Evolutionary conservation across 2,888 invertebrate genomes (phyloP).

Genomic region (Drosophila neonasuta): DNA sequence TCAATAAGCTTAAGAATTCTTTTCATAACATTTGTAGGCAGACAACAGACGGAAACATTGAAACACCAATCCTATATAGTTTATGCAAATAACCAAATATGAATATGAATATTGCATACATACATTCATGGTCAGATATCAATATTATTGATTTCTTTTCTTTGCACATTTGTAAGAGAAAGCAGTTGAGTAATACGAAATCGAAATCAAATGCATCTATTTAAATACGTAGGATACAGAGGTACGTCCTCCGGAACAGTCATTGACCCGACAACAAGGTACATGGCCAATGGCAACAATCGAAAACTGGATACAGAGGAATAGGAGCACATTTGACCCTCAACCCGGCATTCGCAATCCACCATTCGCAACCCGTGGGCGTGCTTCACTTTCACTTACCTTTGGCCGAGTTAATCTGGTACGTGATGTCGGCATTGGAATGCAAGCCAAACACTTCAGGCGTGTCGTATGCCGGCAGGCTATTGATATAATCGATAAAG

Average conservation of each 20-base stretch:
- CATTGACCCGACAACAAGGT: constrained; percentile 32
- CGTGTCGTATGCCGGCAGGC: constrained; percentile 91
- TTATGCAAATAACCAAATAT: too few species aligned
- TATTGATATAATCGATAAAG: constrained; percentile 93
- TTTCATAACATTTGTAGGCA: too few species aligned
- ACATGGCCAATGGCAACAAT: constrained; percentile 23
- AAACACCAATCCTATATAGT: too few species aligned
- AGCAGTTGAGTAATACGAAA: not conserved
- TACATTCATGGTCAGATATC: not conserved
- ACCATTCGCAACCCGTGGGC: not conserved
- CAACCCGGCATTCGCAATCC: not conserved
- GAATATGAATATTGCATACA: too few species aligned
- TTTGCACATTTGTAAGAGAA: not conserved
- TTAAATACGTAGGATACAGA: not conserved
- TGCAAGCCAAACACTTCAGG: constrained; percentile 99
- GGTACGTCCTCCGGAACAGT: constrained; percentile 7
- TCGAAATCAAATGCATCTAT: not conserved
- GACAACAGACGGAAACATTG: too few species aligned
- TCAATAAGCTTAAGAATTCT: too few species aligned
- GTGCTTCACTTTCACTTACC: constrained; percentile 81
- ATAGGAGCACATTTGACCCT: not conserved
- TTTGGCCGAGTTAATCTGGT: constrained; percentile 97
- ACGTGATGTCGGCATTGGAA: constrained; percentile 97
- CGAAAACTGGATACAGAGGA: not conserved
- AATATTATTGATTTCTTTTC: not conserved